These are phyloP conservation scores for Aotus griseimembra DNA, from an alignment of 2,797 vertebrate species.

Conservation along the genomic window DNA sequence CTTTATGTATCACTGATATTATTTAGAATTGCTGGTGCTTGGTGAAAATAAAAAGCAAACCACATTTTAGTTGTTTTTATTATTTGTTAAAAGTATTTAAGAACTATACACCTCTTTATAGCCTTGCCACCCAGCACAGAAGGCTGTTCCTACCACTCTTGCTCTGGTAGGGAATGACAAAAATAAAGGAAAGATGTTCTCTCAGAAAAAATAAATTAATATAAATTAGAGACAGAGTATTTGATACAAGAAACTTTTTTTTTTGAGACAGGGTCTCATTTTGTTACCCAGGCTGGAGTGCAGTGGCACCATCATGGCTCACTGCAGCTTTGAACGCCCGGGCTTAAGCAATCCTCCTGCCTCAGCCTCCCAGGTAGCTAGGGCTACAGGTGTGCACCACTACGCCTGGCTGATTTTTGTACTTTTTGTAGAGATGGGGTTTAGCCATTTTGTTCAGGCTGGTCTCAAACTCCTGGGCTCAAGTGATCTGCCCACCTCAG, in stretches of 20 bases:
- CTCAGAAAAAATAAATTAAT: neutral
- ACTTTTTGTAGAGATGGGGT: too few relatives aligned
- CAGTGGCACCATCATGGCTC: too few relatives aligned
- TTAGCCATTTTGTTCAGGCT: too few relatives aligned
- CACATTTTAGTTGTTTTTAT: neutral
- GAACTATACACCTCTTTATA: neutral
- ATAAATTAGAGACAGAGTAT: neutral
- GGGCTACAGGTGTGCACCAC: too few relatives aligned
- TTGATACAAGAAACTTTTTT: neutral
- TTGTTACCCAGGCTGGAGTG: too few relatives aligned
- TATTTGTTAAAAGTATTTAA: conserved; percentile 36
- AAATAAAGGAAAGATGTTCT: conserved; percentile 13
- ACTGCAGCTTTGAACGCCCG: too few relatives aligned
- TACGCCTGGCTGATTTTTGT: too few relatives aligned
- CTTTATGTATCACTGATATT: neutral
- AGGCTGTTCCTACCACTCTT: neutral
- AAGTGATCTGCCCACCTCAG: too few relatives aligned
- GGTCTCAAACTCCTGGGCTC: too few relatives aligned
- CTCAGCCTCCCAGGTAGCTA: too few relatives aligned
- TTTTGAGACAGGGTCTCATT: too few relatives aligned
- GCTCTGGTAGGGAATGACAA: neutral
- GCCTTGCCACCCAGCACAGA: neutral
- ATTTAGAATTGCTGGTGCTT: conserved; percentile 8
- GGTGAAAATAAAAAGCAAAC: neutral
- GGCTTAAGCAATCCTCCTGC: too few relatives aligned